These are phyloP conservation scores for Leptoclinus maculatus DNA, from an alignment of 2,797 vertebrate genomes.

Conservation along the genomic window DNA sequence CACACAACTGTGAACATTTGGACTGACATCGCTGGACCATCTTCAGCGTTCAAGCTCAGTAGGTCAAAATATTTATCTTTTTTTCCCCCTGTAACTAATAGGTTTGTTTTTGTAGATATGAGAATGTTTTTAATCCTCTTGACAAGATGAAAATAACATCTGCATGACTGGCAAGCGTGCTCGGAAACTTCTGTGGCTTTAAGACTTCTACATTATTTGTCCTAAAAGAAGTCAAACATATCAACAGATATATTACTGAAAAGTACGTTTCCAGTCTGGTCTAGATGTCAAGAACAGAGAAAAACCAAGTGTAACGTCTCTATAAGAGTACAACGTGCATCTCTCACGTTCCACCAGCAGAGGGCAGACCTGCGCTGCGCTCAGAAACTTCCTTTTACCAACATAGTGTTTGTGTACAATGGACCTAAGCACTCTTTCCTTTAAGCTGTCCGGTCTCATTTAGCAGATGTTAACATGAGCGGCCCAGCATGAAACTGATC, in stretches of 20 bases:
- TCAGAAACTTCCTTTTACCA: not conserved
- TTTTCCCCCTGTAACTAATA: not conserved
- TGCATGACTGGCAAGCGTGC: not conserved
- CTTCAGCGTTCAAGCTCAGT: not conserved
- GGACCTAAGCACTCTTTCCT: conserved; percentile 18
- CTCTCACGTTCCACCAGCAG: conserved; percentile 59
- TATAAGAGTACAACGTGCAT: conserved; percentile 7
- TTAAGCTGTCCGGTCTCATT: conserved; percentile 27
- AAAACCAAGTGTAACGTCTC: not conserved
- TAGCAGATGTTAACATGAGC: conserved; percentile 48
- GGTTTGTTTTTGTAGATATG: not conserved
- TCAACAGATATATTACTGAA: not conserved
- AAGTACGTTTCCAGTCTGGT: not conserved
- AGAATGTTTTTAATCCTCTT: not conserved
- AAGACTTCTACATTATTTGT: not conserved
- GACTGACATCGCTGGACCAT: not conserved
- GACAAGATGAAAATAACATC: not conserved
- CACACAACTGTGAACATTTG: not conserved
- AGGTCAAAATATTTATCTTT: too few species aligned
- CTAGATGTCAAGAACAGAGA: too few species aligned
- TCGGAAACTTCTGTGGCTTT: not conserved
- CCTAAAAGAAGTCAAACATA: not conserved
- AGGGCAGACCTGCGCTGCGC: conserved; percentile 64
- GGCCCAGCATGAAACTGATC: conserved; percentile 30
- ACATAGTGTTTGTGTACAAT: not conserved